A percentile compares a stretch with the other conserved stretches of the same genome.
phyloP scores from a whole-genome alignment of 2,113 vertebrate genomes.

The Engraulis encrasicolus region DNA sequence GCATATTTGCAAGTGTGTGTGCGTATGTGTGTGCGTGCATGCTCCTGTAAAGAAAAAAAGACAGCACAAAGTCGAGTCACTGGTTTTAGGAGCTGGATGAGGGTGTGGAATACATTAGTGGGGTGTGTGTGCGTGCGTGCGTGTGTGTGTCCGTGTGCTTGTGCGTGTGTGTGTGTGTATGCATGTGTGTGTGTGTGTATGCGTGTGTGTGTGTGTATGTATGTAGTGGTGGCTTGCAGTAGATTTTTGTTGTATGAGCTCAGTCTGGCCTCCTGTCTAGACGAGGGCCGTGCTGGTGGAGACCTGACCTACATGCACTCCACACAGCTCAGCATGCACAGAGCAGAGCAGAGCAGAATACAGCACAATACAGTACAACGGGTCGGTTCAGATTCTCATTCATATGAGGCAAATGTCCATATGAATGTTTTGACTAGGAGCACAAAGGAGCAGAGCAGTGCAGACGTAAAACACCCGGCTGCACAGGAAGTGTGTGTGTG shows the following conservation, averaged over 20 bases:
- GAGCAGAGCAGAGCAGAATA: neutral
- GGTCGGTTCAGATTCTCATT: too few species aligned
- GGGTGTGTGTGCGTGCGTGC: neutral
- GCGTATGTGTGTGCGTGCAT: neutral
- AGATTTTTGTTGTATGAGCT: constrained; percentile 72
- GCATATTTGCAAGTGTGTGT: too few species aligned
- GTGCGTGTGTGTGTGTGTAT: neutral
- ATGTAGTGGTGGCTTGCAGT: constrained; percentile 56
- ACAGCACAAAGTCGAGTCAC: neutral
- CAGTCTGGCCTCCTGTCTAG: constrained; percentile 68
- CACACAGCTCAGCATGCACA: neutral
- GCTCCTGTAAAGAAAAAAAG: neutral
- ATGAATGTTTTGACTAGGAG: too few species aligned
- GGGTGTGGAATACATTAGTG: neutral
- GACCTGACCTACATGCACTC: constrained; percentile 29
- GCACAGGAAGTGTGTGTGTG: constrained; percentile 36
- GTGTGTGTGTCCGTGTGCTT: neutral
- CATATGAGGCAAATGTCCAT: too few species aligned
- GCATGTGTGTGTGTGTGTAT: neutral
- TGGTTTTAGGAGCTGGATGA: neutral
- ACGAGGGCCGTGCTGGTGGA: constrained; percentile 55
- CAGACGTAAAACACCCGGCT: neutral
- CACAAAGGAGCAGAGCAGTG: neutral
- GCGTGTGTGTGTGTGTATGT: neutral
- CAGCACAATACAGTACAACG: too few species aligned